phyloP scores from a whole-genome alignment of 2,888 invertebrate species.

The Lasius fuliginosus region DNA sequence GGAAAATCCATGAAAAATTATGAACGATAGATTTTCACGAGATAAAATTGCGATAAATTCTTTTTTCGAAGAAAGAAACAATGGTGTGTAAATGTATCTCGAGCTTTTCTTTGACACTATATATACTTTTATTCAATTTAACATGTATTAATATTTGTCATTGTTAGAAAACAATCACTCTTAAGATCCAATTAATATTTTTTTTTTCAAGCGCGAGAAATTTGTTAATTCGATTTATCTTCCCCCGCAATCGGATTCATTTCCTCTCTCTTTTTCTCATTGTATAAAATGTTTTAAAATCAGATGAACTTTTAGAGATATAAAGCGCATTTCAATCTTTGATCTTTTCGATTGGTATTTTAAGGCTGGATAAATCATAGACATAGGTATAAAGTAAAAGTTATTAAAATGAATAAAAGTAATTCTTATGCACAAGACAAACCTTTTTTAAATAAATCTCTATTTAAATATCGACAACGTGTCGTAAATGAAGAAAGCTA shows the following conservation, averaged over 20 bases:
- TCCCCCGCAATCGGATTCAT: background rate
- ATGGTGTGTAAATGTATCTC: background rate
- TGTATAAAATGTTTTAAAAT: background rate
- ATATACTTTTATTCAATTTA: background rate
- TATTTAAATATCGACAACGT: too few species aligned
- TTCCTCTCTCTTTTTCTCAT: background rate
- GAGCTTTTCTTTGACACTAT: background rate
- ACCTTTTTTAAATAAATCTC: too few species aligned
- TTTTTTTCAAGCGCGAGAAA: background rate
- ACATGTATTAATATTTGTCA: too few species aligned
- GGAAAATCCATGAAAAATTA: background rate
- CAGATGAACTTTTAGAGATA: background rate
- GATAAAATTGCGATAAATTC: background rate
- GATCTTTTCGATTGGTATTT: background rate
- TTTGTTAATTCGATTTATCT: background rate
- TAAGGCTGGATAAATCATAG: background rate
- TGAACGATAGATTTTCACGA: background rate
- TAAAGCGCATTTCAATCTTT: background rate
- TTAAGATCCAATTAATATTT: too few species aligned
- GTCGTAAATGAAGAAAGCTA: too few species aligned
- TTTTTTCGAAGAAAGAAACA: background rate
- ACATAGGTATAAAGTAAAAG: too few species aligned
- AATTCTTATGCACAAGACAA: too few species aligned
- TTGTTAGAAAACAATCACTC: background rate
- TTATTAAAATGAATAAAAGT: too few species aligned